phyloP scores from a whole-genome alignment of 2,888 invertebrate species.

The Zhuqinia jingwanae region DNA sequence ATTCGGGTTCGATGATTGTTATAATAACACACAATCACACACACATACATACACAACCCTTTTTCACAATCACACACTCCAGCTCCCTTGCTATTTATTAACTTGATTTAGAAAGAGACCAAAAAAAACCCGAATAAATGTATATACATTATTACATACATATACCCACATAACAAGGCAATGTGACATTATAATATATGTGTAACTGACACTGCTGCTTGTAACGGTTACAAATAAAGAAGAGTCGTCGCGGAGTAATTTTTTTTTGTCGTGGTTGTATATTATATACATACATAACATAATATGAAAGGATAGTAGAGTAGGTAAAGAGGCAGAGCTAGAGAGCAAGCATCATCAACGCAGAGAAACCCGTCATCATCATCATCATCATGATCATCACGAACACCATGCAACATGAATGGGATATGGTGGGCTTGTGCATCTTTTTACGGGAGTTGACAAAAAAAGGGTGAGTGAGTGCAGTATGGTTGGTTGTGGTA shows the following conservation, averaged over 20 bases:
- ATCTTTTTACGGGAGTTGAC: conserved; percentile 59
- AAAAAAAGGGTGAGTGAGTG: conserved; percentile 37
- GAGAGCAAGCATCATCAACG: too few species aligned
- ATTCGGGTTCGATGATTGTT: conserved; percentile 76
- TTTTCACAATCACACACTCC: conserved; percentile 55
- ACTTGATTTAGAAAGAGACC: conserved; percentile 30
- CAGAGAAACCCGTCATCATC: conserved; percentile 19
- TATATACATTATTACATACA: conserved; percentile 10
- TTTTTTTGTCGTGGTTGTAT: conserved; percentile 9
- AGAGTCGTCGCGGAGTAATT: conserved; percentile 6
- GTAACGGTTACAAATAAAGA: conserved; percentile 11
- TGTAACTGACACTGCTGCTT: conserved; percentile 18
- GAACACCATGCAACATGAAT: conserved; percentile 20
- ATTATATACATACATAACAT: too few species aligned
- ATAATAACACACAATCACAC: too few species aligned
- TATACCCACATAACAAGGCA: neutral
- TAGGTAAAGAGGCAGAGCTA: conserved; percentile 40
- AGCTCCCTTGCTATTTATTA: conserved; percentile 52
- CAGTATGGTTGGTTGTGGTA: conserved; percentile 15
- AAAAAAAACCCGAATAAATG: too few species aligned
- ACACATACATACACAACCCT: too few species aligned
- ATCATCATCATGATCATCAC: conserved; percentile 11
- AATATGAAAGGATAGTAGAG: conserved; percentile 28
- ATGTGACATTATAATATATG: neutral
- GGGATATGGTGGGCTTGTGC: conserved; percentile 13